Conservation (phyloP, 2,888 invertebrate species). For the Parnassius smintheus region DNA sequence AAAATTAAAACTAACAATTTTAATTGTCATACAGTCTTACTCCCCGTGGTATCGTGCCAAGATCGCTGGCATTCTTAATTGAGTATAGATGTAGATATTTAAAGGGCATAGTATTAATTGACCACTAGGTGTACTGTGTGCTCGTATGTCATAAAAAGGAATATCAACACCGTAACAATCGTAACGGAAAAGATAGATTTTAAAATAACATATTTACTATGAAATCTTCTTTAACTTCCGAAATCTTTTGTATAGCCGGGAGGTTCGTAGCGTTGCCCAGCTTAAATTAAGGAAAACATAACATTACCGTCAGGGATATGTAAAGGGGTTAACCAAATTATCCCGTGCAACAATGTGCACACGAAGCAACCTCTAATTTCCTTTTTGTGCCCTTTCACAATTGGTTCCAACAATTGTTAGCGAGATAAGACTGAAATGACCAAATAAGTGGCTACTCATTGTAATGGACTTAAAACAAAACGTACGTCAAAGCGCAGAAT, state of each 20-base stretch:
- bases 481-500: neutral
- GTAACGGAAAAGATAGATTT: neutral
- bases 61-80: no score
- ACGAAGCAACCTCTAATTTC: slow-evolving; percentile 60
- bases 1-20: no score
- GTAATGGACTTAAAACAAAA: slow-evolving; percentile 13
- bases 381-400: slow-evolving; percentile 55
- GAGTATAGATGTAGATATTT: no score
- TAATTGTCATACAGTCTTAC: no score
- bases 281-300: slow-evolving; percentile 29
- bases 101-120: no score
- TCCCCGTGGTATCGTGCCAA: no score
- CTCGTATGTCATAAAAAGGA: no score
- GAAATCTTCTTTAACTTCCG: neutral
- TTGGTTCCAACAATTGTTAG: slow-evolving; percentile 42
- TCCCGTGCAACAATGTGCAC: slow-evolving; percentile 51
- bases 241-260: neutral
- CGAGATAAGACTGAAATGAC: slow-evolving; percentile 37
- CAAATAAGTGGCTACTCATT: slow-evolving; percentile 36
- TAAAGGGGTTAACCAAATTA: slow-evolving; percentile 68
- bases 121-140: no score
- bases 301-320: slow-evolving; percentile 30
- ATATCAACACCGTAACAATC: neutral
- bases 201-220: neutral
- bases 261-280: slow-evolving; percentile 8